Conservation (phyloP, 2,888 invertebrate species). For the Drosophila quasianomalipes region DNA sequence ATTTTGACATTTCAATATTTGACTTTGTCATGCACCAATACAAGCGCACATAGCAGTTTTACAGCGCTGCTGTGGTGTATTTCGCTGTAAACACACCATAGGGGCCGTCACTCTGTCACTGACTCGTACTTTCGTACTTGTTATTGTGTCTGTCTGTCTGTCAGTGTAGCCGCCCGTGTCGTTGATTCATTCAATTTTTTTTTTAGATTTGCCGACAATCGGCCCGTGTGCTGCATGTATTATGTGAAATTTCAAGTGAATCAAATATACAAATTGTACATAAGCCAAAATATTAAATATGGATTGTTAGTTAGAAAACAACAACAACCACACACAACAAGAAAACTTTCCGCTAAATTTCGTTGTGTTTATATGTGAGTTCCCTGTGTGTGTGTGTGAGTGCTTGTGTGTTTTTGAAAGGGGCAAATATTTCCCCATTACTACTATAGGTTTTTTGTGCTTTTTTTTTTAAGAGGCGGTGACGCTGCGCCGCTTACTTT, state of each 20-base stretch:
- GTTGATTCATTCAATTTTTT: slow-evolving; percentile 47
- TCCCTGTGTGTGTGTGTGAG: slow-evolving; percentile 5
- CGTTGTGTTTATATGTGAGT: neutral
- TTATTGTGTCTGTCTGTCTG: slow-evolving; percentile 39
- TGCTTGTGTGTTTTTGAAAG: slow-evolving; percentile 12
- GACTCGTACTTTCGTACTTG: slow-evolving; percentile 51
- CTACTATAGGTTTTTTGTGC: neutral
- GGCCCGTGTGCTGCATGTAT: slow-evolving; percentile 22
- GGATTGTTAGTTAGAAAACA: slow-evolving; percentile 6
- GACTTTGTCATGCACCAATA: slow-evolving; percentile 63
- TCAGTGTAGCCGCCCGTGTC: slow-evolving; percentile 56
- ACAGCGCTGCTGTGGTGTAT: slow-evolving; percentile 48
- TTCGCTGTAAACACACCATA: slow-evolving; percentile 54
- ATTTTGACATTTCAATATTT: slow-evolving; percentile 62
- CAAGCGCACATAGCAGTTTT: slow-evolving; percentile 29
- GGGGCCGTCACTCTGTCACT: slow-evolving; percentile 49
- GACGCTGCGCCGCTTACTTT: slow-evolving; percentile 36
- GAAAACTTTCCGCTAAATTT: slow-evolving; percentile 9
- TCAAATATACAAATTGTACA: slow-evolving; percentile 21
- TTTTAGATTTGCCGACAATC: slow-evolving; percentile 45
- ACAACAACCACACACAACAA: neutral
- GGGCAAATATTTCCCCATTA: slow-evolving; percentile 23
- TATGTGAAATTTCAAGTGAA: slow-evolving; percentile 48
- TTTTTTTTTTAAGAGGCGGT: slow-evolving; percentile 52
- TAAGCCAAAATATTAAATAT: slow-evolving; percentile 6